Conservation (phyloP, 2,113 vertebrate genomes). For the Manacus vitellinus region DNA sequence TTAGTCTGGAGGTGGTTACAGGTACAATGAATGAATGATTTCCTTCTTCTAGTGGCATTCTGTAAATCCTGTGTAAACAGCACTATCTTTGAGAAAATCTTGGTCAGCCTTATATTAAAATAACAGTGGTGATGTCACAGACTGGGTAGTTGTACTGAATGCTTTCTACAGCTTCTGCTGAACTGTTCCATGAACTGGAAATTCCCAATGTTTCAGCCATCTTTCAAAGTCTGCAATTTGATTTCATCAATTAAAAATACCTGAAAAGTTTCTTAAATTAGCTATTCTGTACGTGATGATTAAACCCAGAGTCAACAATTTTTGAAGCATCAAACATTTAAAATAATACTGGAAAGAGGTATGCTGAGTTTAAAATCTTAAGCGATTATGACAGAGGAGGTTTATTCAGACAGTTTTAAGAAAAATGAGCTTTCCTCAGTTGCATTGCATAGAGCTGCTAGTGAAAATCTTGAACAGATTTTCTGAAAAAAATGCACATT, state of each 20-base stretch:
- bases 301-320: not conserved
- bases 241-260: not conserved
- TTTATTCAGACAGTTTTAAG: not conserved
- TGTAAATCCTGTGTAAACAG: not conserved
- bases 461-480: not conserved
- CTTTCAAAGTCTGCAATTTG: not conserved
- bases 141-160: rapidly evolving
- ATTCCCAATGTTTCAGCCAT: not conserved
- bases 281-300: not conserved
- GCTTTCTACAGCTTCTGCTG: not conserved
- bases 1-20: not conserved
- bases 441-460: not conserved
- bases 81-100: not conserved
- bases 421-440: not conserved
- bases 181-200: not conserved
- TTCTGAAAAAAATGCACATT: not conserved
- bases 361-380: not conserved
- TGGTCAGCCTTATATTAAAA: not conserved
- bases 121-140: not conserved
- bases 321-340: not conserved
- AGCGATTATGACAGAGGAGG: not conserved
- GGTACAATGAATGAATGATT: not conserved
- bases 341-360: not conserved
- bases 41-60: not conserved
- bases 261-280: not conserved